phyloP scores from a whole-genome alignment of 2,888 invertebrate species.

The Cryptophagus acutangulus region DNA sequence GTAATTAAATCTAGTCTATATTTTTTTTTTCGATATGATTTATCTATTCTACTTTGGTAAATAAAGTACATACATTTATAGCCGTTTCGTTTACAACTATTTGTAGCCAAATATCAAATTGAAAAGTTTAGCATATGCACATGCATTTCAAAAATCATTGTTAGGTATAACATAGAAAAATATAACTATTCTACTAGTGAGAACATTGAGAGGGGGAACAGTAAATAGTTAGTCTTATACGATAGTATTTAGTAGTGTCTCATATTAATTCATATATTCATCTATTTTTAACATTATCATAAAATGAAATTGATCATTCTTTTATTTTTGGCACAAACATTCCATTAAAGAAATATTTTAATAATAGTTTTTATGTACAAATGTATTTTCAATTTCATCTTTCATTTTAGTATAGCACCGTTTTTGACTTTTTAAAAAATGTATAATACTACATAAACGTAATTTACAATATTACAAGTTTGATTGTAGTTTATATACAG shows the following conservation, averaged over 20 bases:
- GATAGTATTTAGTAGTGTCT: no score
- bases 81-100: conserved; percentile 1
- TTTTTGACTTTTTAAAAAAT: no score
- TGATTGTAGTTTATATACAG: no score
- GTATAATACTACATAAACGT: no score
- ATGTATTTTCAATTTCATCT: no score
- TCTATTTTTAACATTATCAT: no score
- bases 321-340: conserved; percentile 2
- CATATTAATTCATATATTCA: no score
- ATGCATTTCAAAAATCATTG: neutral
- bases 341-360: no score
- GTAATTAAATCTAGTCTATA: conserved; percentile 11
- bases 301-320: neutral
- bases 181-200: conserved; percentile 18
- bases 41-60: conserved; percentile 10
- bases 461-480: no score
- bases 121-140: conserved; percentile 8
- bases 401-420: no score
- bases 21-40: conserved; percentile 21
- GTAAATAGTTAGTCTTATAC: no score
- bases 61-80: conserved; percentile 2
- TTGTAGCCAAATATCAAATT: conserved; percentile 1
- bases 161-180: conserved; percentile 13
- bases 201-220: conserved; percentile 10
- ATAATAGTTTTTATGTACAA: no score